Evolutionary conservation across 2,888 invertebrate genomes (phyloP), one percentile per base, ranked within the genome.

Genomic region (Calliscelio sp.): DNA sequence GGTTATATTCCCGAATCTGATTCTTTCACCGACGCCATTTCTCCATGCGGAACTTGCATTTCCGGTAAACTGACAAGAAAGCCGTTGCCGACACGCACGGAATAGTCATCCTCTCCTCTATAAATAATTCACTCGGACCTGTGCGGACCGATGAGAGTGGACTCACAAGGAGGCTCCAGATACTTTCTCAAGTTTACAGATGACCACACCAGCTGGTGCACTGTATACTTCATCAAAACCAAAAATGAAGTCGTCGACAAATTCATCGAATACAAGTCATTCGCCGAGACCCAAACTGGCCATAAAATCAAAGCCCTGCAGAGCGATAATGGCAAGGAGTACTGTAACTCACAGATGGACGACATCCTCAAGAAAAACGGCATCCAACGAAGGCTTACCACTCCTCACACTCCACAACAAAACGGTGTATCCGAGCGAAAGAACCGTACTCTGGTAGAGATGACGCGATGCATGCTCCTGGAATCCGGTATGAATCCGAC

Each of bases 351-450:
- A 14, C 5, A 66, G 24, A 66, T 71, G 70, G 41, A 65, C 49
- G 25, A 24, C n/a, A 63, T 77, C 24, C 46, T 70, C 38, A 77
- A 55, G 18, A 44, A 70, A 14, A 18, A 46, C 5, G 84, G 91
- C 84, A 77, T 84, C 6, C 7, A 86, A 78, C 66, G 86, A 84
- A 41, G 85, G 68, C 7, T 88, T 68, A 55, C 90, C 0, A 81
- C 87, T 1, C 63, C 89, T 0, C 81, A 89, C 41, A 89, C 85
- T 6, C 90, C 89, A 0, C 85, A 91, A 59, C 88, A 89, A 18
- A 91, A 90, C 81, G 90, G 89, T 0, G 77, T 86, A 0, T 87
- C 90, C 3, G 91, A 92, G 77, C 49, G 89, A 5, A 85, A 86
- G 32, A 90, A 90, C 24, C 74, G 88, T 0, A 91, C 89, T 0